Base-by-base conservation (phyloP, 92 coral and sea anemone genomes). In the Bergia sp. region DNA sequence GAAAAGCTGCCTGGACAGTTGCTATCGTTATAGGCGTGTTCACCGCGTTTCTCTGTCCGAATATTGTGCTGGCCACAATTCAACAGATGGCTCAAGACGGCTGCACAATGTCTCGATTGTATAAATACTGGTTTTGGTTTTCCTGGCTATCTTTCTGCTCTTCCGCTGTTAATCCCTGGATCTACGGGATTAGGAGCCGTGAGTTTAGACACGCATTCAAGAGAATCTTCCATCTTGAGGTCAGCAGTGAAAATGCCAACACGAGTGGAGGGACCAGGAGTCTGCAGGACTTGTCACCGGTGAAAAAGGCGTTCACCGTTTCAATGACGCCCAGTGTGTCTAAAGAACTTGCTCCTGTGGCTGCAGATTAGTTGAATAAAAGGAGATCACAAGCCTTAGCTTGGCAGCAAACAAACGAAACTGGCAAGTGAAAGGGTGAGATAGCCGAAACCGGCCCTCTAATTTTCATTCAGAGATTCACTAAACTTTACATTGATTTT, bases 1-100 rank as follows among this genome's bases (percentile, higher is more conserved):
- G 87, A 45, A 84, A 69, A 71, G 87, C 87, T 50, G 87, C 87
- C 15, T 72, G 87, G 87, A 84, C 87, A 37, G 87, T 84, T 2
- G 87, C 87, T 4, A 84, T 84, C 12, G 87, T 84, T 45, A 84
- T 84, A 16, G 87, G 87, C 7, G 87, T 84, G 20, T 84, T 84
- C 45, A 84, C 87, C 16, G 77, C 29, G 4, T 58, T 84, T 37
- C 87, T 84, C 8, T 84, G 78, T 45, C 87, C 87, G 3, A 84
- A 84, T 9, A 84, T 72, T 66, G 87, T 84, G 43, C 42, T 84
- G 18, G 87, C 87, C n/a, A 23, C 87, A 44, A 43, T 84, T 38
- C 87, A 84, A 49, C 87, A 84, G 44, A 84, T 69, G 77, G 79
- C 87, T 11, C 66, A 84, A 69, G 87, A 84, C 77, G 53, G 21